These are phyloP conservation scores for Drosophila crucigera DNA, from an alignment of 2,888 invertebrate species.

Conservation along the genomic window DNA sequence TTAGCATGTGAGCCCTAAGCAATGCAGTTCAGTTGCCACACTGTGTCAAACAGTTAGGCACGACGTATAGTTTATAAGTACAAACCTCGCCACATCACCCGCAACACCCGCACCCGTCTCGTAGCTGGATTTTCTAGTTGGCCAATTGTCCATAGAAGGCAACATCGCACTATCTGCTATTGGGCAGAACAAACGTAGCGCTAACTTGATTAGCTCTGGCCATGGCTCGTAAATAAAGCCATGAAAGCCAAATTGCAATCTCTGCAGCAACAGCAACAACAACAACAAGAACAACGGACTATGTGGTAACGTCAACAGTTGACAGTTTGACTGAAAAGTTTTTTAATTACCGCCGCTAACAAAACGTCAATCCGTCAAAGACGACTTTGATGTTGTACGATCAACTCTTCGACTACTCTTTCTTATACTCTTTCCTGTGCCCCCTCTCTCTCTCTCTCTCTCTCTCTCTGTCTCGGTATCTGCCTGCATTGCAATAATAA, in stretches of 20 bases:
- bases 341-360: constrained; percentile 54
- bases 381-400: constrained; percentile 43
- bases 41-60: constrained; percentile 68
- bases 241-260: constrained; percentile 58
- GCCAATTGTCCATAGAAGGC: constrained; percentile 55
- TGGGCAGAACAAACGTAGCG: constrained; percentile 67
- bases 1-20: constrained; percentile 73
- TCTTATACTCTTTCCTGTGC: neutral
- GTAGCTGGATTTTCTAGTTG: neutral
- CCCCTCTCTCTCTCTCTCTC: neutral
- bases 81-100: neutral
- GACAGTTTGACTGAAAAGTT: constrained; percentile 74
- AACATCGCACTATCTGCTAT: constrained; percentile 62
- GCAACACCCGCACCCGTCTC: neutral
- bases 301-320: constrained; percentile 63
- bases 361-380: constrained; percentile 47
- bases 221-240: constrained; percentile 67
- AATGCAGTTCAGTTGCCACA: constrained; percentile 33
- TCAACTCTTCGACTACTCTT: constrained; percentile 27
- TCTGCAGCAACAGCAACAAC: neutral
- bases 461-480: neutral
- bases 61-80: constrained; percentile 27
- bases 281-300: constrained; percentile 17
- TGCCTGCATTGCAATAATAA: constrained; percentile 57
- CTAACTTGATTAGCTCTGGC: constrained; percentile 73